A percentile compares a stretch with the other conserved stretches of the same genome.
These are phyloP conservation scores for Coptotermes formosanus DNA, from an alignment of 1,140 invertebrate genomes.

Conservation along the genomic window DNA sequence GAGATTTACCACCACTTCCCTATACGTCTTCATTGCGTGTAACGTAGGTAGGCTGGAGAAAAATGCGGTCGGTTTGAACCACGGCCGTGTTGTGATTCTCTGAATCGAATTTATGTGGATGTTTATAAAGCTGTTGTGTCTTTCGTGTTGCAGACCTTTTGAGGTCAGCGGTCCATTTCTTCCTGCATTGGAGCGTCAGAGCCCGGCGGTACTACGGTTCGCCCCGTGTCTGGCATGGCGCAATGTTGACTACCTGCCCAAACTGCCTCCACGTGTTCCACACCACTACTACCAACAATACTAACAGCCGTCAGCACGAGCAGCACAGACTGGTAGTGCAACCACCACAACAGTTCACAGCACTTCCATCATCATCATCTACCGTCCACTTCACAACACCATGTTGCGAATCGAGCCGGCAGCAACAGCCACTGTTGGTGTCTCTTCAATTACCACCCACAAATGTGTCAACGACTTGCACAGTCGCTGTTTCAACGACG, in stretches of 20 bases:
- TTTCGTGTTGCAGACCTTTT: neutral
- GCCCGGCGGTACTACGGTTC: neutral
- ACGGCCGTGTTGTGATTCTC: too few species aligned
- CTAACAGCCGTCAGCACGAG: neutral
- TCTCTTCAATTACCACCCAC: conserved; percentile 17
- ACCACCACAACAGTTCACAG: neutral
- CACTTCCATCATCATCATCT: neutral
- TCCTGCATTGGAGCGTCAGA: neutral
- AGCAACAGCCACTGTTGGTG: neutral
- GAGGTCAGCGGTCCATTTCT: neutral
- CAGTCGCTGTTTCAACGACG: conserved; percentile 25
- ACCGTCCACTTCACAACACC: conserved; percentile 43
- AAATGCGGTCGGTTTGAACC: too few species aligned
- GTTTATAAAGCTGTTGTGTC: neutral
- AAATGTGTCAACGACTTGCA: conserved; percentile 24
- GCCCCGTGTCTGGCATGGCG: conserved; percentile 27
- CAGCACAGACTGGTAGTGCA: neutral
- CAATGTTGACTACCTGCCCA: conserved; percentile 49
- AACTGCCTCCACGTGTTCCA: conserved; percentile 62
- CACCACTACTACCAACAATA: conserved; percentile 31
- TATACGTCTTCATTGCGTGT: too few species aligned
- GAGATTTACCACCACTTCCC: too few species aligned
- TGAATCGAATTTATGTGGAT: too few species aligned
- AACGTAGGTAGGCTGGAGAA: too few species aligned
- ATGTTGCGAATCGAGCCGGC: conserved; percentile 44